Evolutionary conservation across 2,113 vertebrate genomes (phyloP).

Genomic region (Ochotona curzoniae): DNA sequence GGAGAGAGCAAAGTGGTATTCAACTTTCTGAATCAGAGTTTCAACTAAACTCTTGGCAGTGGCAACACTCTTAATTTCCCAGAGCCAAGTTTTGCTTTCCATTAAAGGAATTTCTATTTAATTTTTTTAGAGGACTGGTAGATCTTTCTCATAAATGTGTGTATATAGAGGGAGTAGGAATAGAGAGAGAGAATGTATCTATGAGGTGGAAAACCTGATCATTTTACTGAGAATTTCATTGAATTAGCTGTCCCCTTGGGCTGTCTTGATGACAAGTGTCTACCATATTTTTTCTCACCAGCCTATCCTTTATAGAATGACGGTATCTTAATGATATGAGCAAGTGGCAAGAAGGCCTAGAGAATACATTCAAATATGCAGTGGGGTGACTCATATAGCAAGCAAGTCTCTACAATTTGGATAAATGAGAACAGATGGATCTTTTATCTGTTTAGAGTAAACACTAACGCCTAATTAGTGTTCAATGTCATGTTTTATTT

Average conservation of each 20-base stretch:
- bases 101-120: not conserved
- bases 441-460: not conserved
- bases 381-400: not conserved
- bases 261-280: not conserved
- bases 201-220: not conserved
- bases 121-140: not conserved
- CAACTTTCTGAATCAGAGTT: not conserved
- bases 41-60: not conserved
- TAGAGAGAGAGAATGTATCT: not conserved
- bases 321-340: not conserved
- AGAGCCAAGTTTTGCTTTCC: not conserved
- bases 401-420: not conserved
- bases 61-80: not conserved
- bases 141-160: not conserved
- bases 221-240: not conserved
- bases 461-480: not conserved
- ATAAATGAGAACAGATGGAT: not conserved
- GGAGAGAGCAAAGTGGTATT: not conserved
- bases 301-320: not conserved
- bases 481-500: not conserved
- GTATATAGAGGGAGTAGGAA: not conserved
- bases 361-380: not conserved
- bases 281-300: not conserved
- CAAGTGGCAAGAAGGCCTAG: not conserved
- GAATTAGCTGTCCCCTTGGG: conserved; percentile 6